phyloP scores from a whole-genome alignment of 2,113 vertebrate genomes.

The Coregonus clupeaformis region DNA sequence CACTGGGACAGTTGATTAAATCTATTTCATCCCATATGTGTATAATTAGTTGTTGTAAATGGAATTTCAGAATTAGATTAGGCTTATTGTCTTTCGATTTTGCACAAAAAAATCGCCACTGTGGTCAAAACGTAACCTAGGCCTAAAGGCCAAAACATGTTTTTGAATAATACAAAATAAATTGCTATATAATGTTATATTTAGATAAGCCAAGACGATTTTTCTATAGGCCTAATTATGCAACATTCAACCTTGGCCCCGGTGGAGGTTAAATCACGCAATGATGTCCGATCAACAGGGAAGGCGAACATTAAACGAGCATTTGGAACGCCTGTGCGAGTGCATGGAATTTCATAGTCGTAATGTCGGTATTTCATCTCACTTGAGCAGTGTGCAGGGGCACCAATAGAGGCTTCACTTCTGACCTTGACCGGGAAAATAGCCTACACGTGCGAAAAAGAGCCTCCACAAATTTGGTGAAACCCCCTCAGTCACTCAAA shows the following conservation, averaged over 20 bases:
- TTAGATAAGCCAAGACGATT: too few species aligned
- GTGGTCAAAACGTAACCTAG: not conserved
- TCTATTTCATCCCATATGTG: too few species aligned
- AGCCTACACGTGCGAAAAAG: not conserved
- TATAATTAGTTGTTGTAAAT: too few species aligned
- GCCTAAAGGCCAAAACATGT: not conserved
- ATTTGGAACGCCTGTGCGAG: not conserved
- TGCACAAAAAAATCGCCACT: too few species aligned
- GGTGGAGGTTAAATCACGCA: not conserved
- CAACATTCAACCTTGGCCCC: conserved; percentile 37
- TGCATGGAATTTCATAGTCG: not conserved
- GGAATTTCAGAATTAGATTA: too few species aligned
- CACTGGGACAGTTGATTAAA: too few species aligned
- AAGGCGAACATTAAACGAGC: not conserved
- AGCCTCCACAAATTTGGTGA: not conserved
- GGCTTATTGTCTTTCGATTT: too few species aligned
- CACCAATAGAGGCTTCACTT: too few species aligned
- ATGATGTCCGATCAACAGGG: not conserved
- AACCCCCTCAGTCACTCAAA: not conserved
- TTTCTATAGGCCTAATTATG: conserved; percentile 14
- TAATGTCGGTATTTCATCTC: not conserved
- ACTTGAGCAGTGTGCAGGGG: not conserved
- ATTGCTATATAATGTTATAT: too few species aligned
- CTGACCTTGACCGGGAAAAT: not conserved
- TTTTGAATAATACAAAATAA: too few species aligned